Base-by-base conservation (phyloP, 2,113 vertebrate species). In the Pygoscelis antarcticus region DNA sequence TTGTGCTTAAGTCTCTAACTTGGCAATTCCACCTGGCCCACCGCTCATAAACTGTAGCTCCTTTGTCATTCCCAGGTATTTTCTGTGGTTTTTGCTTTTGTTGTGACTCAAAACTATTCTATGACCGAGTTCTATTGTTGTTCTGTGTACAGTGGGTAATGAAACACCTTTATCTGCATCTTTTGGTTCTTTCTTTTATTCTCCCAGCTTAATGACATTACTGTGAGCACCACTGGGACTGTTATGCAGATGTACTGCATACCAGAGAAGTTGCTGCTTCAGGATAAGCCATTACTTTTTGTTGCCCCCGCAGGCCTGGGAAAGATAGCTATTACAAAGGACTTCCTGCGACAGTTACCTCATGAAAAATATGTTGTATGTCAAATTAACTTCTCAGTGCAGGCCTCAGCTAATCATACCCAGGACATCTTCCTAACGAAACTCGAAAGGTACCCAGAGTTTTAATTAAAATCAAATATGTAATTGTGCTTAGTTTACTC, bases 391-490 rank as follows among this genome's bases (percentile, higher is more conserved):
- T 98, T 98, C 97, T 52, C 96, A 88, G 97, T 54, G 8, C 97
- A 98, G 96, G 96, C 89, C 96, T 98, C 97, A 96, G 97, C 97
- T 98, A 98, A 98, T 98, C 98, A 98, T 93, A 96, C 98, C 96
- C 97, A 95, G 95, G 97, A 98, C 95, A 93, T 98, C 97, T 98
- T 97, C 97, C 97, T 98, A 98, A 98, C 96, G 18, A 97, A 98
- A 98, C 95, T 97, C 93, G 95, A 98, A 98, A 98, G 97, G 97
- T 98, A 98, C 94, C 97, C 97, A 96, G 96, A 98, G 97, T 98
- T 98, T 98, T 98, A 98, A 98, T 98, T 98, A 98, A 98, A 98
- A 98, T 98, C 97, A 98, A 98, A 96, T 98, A 97, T 96, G 94
- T 97, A 97, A 98, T 97, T 97, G 97, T 97, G 95, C 96, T 98